Percentiles rank a stretch among this genome's conserved stretches.
phyloP scores from a whole-genome alignment of 1,140 invertebrate species.

The Lerema accius region DNA sequence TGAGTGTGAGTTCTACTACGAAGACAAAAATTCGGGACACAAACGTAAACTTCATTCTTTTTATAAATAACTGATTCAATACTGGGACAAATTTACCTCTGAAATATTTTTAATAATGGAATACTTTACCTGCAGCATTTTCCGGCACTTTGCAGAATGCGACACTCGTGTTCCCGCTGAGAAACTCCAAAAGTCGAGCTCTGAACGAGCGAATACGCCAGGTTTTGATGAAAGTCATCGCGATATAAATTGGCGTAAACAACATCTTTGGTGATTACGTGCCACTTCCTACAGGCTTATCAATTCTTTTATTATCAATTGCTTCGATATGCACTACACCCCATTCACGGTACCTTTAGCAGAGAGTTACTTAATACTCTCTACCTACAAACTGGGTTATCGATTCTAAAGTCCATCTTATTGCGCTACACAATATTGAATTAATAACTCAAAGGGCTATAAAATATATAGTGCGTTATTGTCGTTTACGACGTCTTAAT shows the following conservation, averaged over 20 bases:
- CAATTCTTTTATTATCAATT: neutral
- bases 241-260: slow-evolving; percentile 77
- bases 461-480: slow-evolving; percentile 7
- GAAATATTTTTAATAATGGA: neutral
- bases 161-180: slow-evolving; percentile 74
- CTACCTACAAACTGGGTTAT: slow-evolving; percentile 57
- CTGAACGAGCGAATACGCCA: slow-evolving; percentile 76
- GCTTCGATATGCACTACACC: neutral
- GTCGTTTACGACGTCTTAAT: neutral
- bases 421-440: slow-evolving; percentile 38
- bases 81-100: no score
- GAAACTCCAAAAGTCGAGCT: slow-evolving; percentile 70
- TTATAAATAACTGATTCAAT: no score
- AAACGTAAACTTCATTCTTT: no score
- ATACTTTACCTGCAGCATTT: slow-evolving; percentile 65
- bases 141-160: slow-evolving; percentile 78
- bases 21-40: no score
- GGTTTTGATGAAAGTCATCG: slow-evolving; percentile 79
- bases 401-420: slow-evolving; percentile 70
- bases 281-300: neutral
- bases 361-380: slow-evolving; percentile 27
- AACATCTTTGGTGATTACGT: slow-evolving; percentile 57
- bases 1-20: no score
- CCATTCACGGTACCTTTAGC: neutral
- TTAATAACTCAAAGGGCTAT: slow-evolving; percentile 4